Conservation (phyloP, 2,797 vertebrate genomes). For the Lacerta bilineata region DNA sequence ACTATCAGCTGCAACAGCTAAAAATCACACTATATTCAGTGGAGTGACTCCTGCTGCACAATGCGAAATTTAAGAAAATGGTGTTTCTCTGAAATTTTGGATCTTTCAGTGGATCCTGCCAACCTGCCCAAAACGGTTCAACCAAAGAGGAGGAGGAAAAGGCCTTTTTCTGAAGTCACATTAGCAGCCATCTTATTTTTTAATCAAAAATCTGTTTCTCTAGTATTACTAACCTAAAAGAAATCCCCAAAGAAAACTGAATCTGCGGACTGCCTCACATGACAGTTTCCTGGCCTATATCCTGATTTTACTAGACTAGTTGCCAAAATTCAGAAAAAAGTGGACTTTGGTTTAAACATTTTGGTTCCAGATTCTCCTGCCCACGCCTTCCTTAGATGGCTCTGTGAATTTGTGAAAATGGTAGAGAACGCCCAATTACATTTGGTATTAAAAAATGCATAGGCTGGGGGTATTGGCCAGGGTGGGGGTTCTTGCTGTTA, state of each 20-base stretch:
- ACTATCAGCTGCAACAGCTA: background rate
- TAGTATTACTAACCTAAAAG: too few relatives aligned
- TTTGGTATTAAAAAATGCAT: background rate
- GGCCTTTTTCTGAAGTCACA: background rate
- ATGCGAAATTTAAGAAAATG: background rate
- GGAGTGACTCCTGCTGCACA: background rate
- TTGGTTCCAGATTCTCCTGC: background rate
- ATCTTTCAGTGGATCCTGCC: background rate
- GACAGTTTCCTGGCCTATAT: background rate
- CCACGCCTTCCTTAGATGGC: background rate
- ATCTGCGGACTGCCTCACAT: background rate
- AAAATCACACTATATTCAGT: slow-evolving; percentile 6
- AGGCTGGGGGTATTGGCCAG: too few relatives aligned
- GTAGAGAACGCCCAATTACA: background rate
- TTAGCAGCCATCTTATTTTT: too few relatives aligned
- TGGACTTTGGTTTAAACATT: background rate
- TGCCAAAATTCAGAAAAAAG: background rate
- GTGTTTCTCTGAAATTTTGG: background rate
- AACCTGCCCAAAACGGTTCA: too few relatives aligned
- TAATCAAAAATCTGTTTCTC: too few relatives aligned
- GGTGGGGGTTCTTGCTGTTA: too few relatives aligned
- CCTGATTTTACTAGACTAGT: background rate
- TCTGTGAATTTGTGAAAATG: background rate
- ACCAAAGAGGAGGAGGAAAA: background rate
- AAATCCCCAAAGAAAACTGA: background rate